Evolutionary conservation across 2,113 vertebrate species (phyloP), one percentile per base, ranked within the genome.

Genomic region (Chiloscyllium plagiosum): DNA sequence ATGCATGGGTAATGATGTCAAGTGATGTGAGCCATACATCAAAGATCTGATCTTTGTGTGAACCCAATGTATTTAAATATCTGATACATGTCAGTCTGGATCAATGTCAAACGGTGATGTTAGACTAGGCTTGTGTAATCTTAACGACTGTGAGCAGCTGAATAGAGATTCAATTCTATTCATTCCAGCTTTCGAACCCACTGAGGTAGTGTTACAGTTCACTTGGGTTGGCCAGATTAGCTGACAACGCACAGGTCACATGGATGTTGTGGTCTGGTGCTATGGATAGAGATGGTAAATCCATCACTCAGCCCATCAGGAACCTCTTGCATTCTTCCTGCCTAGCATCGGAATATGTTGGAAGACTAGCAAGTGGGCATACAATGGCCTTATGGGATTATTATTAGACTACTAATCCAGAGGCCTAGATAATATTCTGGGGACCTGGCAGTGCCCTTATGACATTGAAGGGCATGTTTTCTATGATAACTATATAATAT

Each of bases 41-140:
- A 68, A 0, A 96, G 95, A 42, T 96, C 96, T 96, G 33, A 96
- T 96, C 94, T 96, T 86, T 96, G 72, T 66, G 80, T 96, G 4
- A 3, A 95, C 95, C 1, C n/a, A 61, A 95, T 80, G 96, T 94
- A 68, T 96, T 96, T 96, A 96, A 95, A 96, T 95, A 69, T 2
- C 69, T 72, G 22, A 96, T 70, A 24, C 72, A 17, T 50, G 68
- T 96, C 37, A 96, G 89, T 96, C 80, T 95, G 2, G 80, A 89
- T 94, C 92, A 66, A 95, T 96, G 85, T 96, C 68, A 50, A 83
- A 29, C 90, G 37, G 65, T 19, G n/a, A 66, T 37, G 89, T 6
- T 37, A 37, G 61, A 37, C 10, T 4, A 2, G 5, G 24, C 13
- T 90, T 61, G 52, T 90, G 29, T 61, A 61, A 61, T 6, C 47